phyloP scores from a whole-genome alignment of 23 tunicate species.

The Ciona savignyi region DNA sequence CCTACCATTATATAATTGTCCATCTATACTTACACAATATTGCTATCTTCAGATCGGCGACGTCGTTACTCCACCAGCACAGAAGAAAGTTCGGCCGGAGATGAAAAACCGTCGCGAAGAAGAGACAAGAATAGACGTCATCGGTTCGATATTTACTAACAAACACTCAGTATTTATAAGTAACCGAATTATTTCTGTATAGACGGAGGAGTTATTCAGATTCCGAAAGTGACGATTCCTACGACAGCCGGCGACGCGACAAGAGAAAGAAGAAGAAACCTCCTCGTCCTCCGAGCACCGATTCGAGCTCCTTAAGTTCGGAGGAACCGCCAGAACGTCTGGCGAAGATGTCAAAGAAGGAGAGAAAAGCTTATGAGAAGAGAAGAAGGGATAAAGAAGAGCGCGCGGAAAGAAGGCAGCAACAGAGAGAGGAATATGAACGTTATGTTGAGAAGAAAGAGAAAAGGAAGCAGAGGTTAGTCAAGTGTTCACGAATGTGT shows the following conservation, averaged over 20 bases:
- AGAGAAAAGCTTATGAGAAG: conserved; percentile 60
- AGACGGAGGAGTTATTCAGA: conserved; percentile 17
- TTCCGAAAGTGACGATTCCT: conserved; percentile 25
- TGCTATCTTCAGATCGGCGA: conserved; percentile 7
- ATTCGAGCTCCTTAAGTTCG: conserved; percentile 62
- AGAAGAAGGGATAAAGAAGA: conserved; percentile 60
- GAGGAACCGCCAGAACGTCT: conserved; percentile 51
- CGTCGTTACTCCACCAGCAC: conserved; percentile 89
- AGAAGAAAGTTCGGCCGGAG: conserved; percentile 94
- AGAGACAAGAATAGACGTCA: conserved; percentile 15
- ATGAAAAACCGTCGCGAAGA: conserved; percentile 58
- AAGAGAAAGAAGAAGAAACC: conserved; percentile 35
- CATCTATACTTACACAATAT: neutral
- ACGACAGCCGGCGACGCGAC: conserved; percentile 11
- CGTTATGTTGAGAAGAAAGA: conserved; percentile 60
- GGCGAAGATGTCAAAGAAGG: conserved; percentile 62
- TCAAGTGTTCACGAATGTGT: too few relatives aligned
- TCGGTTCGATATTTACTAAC: conserved; percentile 4
- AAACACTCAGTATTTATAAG: neutral
- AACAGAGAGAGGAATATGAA: conserved; percentile 71
- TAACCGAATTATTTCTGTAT: neutral
- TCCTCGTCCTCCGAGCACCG: conserved; percentile 67
- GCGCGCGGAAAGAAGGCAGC: conserved; percentile 52
- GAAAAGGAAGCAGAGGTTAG: conserved; percentile 70
- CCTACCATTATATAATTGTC: neutral